Conservation (phyloP, 1,140 invertebrate species). For the Archivesica marissinica region DNA sequence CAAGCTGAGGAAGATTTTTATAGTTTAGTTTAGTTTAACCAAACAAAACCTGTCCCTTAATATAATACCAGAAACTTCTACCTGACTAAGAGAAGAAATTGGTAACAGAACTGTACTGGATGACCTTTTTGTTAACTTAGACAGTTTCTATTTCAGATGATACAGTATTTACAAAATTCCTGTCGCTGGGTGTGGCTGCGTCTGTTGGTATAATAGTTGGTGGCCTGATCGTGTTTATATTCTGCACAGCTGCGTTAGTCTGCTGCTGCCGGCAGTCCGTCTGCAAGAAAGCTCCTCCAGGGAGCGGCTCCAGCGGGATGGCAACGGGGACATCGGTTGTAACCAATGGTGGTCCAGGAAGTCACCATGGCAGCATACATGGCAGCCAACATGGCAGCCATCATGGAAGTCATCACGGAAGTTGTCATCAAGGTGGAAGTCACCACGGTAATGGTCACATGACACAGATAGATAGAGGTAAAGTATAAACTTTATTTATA, state of each 20-base stretch:
- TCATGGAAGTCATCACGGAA: constrained; percentile 35
- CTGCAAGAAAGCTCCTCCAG: constrained; percentile 22
- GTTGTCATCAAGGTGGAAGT: constrained; percentile 37
- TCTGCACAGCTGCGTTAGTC: constrained; percentile 40
- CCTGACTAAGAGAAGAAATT: too few relatives aligned
- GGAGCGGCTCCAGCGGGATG: not conserved
- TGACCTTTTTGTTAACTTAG: too few relatives aligned
- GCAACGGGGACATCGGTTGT: constrained; percentile 3
- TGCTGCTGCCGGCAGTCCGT: constrained; percentile 53
- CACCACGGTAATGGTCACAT: constrained; percentile 53
- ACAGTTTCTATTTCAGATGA: constrained; percentile 49
- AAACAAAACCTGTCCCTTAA: too few relatives aligned
- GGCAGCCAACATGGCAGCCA: constrained; percentile 53
- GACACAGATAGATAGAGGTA: constrained; percentile 60
- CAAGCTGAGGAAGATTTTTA: too few relatives aligned
- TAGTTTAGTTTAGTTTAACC: too few relatives aligned
- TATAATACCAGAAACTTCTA: too few relatives aligned
- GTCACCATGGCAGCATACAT: constrained; percentile 41
- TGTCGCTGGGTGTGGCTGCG: constrained; percentile 49
- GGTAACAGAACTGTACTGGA: too few relatives aligned
- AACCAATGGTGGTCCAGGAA: constrained; percentile 55
- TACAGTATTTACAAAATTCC: constrained; percentile 34
- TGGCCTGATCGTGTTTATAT: constrained; percentile 47
- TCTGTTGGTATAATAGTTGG: constrained; percentile 58
- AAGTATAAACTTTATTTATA: too few relatives aligned